Evolutionary conservation across 2,888 invertebrate genomes (phyloP).

Genomic region (Hirudinaria manillensis): DNA sequence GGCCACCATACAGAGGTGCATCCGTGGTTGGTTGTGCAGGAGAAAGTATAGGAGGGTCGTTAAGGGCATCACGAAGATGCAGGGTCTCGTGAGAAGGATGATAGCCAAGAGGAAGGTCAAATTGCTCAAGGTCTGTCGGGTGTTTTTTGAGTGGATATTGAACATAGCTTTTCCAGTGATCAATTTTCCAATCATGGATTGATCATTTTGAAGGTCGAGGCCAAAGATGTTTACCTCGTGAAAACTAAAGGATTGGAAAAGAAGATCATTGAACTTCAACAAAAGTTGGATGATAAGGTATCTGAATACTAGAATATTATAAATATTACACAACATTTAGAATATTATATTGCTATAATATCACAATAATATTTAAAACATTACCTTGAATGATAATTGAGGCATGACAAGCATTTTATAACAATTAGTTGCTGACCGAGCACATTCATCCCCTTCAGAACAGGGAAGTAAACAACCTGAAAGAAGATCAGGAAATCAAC

Average conservation of each 20-base stretch:
- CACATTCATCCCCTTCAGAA: constrained; percentile 38
- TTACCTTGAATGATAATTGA: no score
- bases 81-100: constrained; percentile 59
- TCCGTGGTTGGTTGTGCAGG: constrained; percentile 74
- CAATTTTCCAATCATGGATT: neutral
- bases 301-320: constrained; percentile 40
- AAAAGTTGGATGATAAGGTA: constrained; percentile 74
- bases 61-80: constrained; percentile 67
- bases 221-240: constrained; percentile 86
- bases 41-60: constrained; percentile 29
- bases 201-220: constrained; percentile 65
- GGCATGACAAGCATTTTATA: no score
- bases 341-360: neutral
- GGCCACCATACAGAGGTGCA: constrained; percentile 70
- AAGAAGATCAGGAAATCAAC: constrained; percentile 45
- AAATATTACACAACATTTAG: neutral
- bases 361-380: no score
- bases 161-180: neutral
- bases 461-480: constrained; percentile 63
- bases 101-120: constrained; percentile 76
- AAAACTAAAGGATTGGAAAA: constrained; percentile 92
- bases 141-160: neutral
- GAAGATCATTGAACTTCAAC: constrained; percentile 93
- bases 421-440: neutral
- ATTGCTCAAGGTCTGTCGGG: constrained; percentile 64